These are phyloP conservation scores for Cosmorhoe ocellata DNA, from an alignment of 2,888 invertebrate species.

Conservation along the genomic window DNA sequence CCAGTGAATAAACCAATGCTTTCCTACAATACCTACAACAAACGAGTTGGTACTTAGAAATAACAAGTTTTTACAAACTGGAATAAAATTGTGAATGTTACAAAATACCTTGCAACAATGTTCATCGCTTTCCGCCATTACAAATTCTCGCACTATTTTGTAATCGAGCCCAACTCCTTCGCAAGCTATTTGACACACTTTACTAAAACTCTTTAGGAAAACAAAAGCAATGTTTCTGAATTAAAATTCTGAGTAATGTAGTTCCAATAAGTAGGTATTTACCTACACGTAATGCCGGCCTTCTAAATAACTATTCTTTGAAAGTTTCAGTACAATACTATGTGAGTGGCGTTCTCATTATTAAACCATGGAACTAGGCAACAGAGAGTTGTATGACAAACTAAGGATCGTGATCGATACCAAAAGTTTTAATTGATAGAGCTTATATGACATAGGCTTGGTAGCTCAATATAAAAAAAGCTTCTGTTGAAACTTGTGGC, in stretches of 20 bases:
- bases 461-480: no score
- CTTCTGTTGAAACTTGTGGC: no score
- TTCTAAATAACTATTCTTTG: no score
- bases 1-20: background rate
- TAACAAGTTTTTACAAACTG: conserved; percentile 7
- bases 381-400: no score
- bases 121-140: conserved; percentile 4
- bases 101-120: conserved; percentile 13
- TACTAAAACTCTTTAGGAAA: conserved; percentile 6
- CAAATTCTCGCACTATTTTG: conserved; percentile 18
- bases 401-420: no score
- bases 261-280: conserved; percentile 31
- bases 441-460: no score
- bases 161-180: conserved; percentile 11
- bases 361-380: no score
- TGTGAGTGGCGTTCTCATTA: no score
- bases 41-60: background rate
- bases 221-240: conserved; percentile 14
- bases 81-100: conserved; percentile 1
- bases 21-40: background rate
- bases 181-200: conserved; percentile 14
- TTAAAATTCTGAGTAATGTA: conserved; percentile 11
- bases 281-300: no score
- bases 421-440: no score
- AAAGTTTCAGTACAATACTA: no score